Base-by-base conservation (phyloP, 2,888 invertebrate species). In the Geophilus truncorum region DNA sequence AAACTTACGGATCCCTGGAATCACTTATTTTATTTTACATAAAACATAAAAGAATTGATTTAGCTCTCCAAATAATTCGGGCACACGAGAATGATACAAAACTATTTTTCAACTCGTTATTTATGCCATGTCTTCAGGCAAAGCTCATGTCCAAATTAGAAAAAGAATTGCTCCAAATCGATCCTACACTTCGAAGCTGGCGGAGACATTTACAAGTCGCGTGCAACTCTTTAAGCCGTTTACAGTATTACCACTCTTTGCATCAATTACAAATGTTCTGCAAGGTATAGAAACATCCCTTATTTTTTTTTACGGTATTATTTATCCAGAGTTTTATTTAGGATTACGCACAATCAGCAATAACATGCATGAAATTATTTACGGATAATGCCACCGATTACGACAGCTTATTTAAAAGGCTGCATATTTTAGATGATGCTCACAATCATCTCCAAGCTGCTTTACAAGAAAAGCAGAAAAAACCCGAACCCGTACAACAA, bases 1-100 rank as follows among this genome's bases (percentile, higher is more conserved):
- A 90, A 2, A 92, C 91, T 81, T 96, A 95, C 85, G 96, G 95
- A 0, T 92, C 92, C 2, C 92, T 92, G 84, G 88, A 90, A 0
- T 92, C 92, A 10, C 90, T 93, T 80, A 89, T 95, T 80, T 90
- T 91, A 81, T 96, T 95, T 86, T 92, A 92, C 83, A 89, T 94
- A 84, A 91, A 91, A 81, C 92, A 94, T 83, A 91, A 92, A 15
- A 91, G 92, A 83, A 88, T 93, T 83, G 87, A 88, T 6, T 91
- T 92, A 79, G 93, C 94, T 9, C 88, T 94, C 9, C 88, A 89
- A 80, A 93, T 93, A 84, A 91, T 93, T 80, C 87, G 92, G 18
- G 91, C 92, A 25, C 92, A 93, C 83, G 85, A 85, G 81, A 81
- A 83, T 83, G 15, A 45, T 28, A 80, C 57, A n/a, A 87, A 87